Conservation (phyloP, 2,113 vertebrate species). For the Nipponia nippon region DNA sequence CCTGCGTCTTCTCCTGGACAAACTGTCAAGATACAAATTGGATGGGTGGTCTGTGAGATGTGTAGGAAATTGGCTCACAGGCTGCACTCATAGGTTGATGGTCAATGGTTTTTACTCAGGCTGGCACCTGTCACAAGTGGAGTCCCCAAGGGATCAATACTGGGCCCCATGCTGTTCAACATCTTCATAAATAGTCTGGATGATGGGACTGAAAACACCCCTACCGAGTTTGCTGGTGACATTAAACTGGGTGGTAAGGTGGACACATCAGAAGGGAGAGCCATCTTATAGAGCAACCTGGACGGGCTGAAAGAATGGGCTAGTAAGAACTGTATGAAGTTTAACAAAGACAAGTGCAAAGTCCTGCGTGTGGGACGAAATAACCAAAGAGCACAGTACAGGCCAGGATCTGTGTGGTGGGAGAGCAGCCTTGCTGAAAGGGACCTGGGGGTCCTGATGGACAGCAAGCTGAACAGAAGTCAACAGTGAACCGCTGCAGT, state of each 20-base stretch:
- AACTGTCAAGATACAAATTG: background rate
- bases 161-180: no score
- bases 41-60: background rate
- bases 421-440: background rate
- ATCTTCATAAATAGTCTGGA: background rate
- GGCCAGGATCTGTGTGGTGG: background rate
- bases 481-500: background rate
- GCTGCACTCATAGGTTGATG: background rate
- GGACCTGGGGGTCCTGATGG: background rate
- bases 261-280: background rate
- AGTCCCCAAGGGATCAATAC: background rate
- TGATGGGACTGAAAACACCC: background rate
- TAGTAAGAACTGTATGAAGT: background rate
- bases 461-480: background rate
- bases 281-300: accelerated
- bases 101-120: background rate
- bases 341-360: background rate
- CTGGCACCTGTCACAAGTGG: background rate
- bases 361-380: background rate
- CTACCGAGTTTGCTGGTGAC: background rate
- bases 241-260: background rate
- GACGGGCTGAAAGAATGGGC: background rate
- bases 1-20: background rate
- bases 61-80: background rate
- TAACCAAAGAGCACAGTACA: background rate